A percentile compares a stretch with the other conserved stretches of the same genome.
Evolutionary conservation across 2,888 invertebrate species (phyloP).

Genomic region (Ectemnius continuus): DNA sequence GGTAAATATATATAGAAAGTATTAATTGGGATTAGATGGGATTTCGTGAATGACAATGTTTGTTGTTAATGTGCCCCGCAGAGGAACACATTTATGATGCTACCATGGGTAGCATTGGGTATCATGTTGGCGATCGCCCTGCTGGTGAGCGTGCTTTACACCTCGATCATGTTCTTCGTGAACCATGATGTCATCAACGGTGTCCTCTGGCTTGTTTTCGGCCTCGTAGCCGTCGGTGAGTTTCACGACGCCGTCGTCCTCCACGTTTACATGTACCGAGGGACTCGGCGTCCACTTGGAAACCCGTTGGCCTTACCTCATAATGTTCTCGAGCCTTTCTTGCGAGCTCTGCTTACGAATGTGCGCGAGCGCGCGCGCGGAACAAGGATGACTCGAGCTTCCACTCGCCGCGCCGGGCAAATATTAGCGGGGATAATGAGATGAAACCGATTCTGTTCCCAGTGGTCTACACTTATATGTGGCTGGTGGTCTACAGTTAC

Average conservation of each 20-base stretch:
- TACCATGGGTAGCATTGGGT: conserved; percentile 91
- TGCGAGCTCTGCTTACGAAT: conserved; percentile 8
- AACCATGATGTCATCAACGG: conserved; percentile 81
- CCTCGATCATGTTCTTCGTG: conserved; percentile 86
- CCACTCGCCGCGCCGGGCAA: too few species aligned
- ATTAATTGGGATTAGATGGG: background rate
- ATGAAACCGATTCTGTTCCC: conserved; percentile 15
- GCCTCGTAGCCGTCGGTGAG: conserved; percentile 83
- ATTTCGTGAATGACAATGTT: background rate
- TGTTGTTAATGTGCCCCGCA: conserved; percentile 70
- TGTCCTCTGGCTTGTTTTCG: conserved; percentile 82
- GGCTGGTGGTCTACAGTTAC: conserved; percentile 91
- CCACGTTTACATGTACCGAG: background rate
- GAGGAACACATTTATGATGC: conserved; percentile 90
- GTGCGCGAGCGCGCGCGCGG: conserved; percentile 5
- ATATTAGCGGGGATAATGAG: too few species aligned
- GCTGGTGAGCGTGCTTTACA: conserved; percentile 88
- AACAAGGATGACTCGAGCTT: too few species aligned
- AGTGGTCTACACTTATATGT: conserved; percentile 82
- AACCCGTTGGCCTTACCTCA: conserved; percentile 5
- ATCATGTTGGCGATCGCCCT: conserved; percentile 88
- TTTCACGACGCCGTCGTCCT: background rate
- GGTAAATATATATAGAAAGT: conserved; percentile 79
- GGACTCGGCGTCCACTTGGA: background rate
- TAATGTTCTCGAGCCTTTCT: background rate